Base-by-base conservation (phyloP, 1,140 invertebrate species). In the Teleopsis dalmanni region DNA sequence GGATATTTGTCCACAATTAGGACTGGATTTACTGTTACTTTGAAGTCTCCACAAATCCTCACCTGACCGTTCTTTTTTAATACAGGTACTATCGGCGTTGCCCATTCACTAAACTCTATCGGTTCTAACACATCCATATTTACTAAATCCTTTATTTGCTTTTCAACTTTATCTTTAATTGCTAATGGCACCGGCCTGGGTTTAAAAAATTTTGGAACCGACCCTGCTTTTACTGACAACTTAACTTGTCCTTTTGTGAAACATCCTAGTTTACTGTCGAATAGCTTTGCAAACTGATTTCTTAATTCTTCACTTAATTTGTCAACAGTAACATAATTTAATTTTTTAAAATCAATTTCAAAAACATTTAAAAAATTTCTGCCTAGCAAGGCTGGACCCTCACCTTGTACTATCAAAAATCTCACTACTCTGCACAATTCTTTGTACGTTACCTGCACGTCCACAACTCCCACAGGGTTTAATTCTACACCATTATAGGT, bases 11-110 rank as follows among this genome's bases (percentile, higher is more conserved):
- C 23, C 19, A n/a, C 27, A 6, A 37, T n/a, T 18, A 47, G 23
- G 4, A 26, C 16, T 11, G 46, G 46, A 19, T 47, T 47, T 37
- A 47, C 31, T 11, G 46, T 47, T 16, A 47, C 34, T 29, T 47
- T 47, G 29, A 31, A 35, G 37, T 47, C 33, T 18, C 13, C 23
- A 29, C 36, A 48, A n/a, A 48, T 40, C 26, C 47, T 14, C 22
- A 48, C 14, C 5, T 8, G 19, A 8, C 22, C 18, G 31, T 48
- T n/a, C 16, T 29, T 29, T 47, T 47, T 48, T 40, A 40, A 26
- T 7, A 48, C 47, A 31, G 21, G 22, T 16, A 48, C 36, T 7
- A 48, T 48, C 3, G 36, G 47, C 7, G 47, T n/a, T 9, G 35
- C 35, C 33, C 26, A 48, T 9, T 19, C 11, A 40, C 46, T 48